These are phyloP conservation scores for Propsilocerus akamusi DNA, from an alignment of 1,140 invertebrate genomes.

Conservation along the genomic window DNA sequence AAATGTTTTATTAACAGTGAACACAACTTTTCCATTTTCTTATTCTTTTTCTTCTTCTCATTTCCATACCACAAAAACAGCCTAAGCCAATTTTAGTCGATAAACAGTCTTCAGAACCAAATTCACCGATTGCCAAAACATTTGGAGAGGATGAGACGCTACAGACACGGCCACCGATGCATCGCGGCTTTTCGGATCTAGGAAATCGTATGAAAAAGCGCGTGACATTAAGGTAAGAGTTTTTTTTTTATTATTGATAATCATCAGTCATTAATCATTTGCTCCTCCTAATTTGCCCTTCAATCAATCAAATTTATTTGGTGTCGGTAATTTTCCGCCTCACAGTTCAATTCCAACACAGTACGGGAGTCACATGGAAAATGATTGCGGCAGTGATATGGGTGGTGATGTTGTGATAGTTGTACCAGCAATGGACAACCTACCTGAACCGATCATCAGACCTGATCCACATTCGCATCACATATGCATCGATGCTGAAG, in stretches of 20 bases:
- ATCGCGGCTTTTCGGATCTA: conserved; percentile 59
- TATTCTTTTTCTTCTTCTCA: too few relatives aligned
- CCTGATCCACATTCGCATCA: conserved; percentile 5
- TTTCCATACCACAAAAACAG: too few relatives aligned
- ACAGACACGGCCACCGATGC: conserved; percentile 38
- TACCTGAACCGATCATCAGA: conserved; percentile 11
- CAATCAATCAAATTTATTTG: not conserved
- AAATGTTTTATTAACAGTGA: not conserved
- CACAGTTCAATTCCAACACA: conserved; percentile 33
- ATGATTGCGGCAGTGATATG: conserved; percentile 19
- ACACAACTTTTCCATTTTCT: not conserved
- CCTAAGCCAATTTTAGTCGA: conserved; percentile 46
- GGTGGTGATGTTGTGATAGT: conserved; percentile 38
- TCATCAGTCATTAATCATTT: not conserved
- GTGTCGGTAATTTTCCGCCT: not conserved
- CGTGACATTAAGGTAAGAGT: conserved; percentile 50
- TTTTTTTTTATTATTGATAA: conserved; percentile 9
- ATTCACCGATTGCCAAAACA: conserved; percentile 39
- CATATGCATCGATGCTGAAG: conserved; percentile 7
- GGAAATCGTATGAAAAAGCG: conserved; percentile 64
- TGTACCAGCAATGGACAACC: conserved; percentile 30
- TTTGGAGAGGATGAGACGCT: conserved; percentile 18
- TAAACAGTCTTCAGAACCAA: conserved; percentile 61
- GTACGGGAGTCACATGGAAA: conserved; percentile 23
- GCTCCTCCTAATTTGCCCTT: too few relatives aligned